Conservation (phyloP, 2,888 invertebrate genomes). For the Salpingus planirostris region DNA sequence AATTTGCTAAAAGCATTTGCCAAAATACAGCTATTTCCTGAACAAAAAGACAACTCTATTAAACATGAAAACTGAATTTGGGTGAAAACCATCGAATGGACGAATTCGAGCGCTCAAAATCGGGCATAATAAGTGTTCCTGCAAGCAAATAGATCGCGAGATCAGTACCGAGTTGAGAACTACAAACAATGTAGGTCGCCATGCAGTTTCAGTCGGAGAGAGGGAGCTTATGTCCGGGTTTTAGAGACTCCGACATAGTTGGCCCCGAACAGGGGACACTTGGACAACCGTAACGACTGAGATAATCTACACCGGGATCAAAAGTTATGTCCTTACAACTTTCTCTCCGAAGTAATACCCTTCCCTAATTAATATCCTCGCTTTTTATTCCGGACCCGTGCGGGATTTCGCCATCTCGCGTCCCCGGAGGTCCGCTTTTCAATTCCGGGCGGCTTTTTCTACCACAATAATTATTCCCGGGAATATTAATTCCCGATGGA, state of each 20-base stretch:
- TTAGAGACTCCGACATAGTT: constrained; percentile 14
- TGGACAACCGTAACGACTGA: constrained; percentile 17
- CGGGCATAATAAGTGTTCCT: constrained; percentile 19
- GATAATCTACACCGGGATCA: constrained; percentile 22
- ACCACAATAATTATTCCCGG: no score
- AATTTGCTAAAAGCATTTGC: no score
- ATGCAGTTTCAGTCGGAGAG: constrained; percentile 11
- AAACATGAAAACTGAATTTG: no score
- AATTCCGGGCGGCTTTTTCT: no score
- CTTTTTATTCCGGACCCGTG: no score
- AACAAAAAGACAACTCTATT: no score
- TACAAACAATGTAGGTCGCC: constrained; percentile 20
- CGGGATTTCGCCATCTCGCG: no score
- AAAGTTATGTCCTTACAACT: constrained; percentile 18
- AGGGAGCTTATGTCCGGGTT: constrained; percentile 16
- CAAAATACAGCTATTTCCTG: no score
- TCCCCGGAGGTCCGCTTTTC: no score
- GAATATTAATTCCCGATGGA: no score
- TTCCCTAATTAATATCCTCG: constrained; percentile 13
- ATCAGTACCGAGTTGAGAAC: constrained; percentile 18
- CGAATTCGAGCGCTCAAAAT: constrained; percentile 17
- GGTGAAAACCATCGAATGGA: no score
- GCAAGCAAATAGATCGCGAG: constrained; percentile 18
- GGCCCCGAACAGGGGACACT: constrained; percentile 13
- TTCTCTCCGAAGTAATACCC: constrained; percentile 12